Conservation (phyloP, 2,113 vertebrate genomes). For the Zootoca vivipara region DNA sequence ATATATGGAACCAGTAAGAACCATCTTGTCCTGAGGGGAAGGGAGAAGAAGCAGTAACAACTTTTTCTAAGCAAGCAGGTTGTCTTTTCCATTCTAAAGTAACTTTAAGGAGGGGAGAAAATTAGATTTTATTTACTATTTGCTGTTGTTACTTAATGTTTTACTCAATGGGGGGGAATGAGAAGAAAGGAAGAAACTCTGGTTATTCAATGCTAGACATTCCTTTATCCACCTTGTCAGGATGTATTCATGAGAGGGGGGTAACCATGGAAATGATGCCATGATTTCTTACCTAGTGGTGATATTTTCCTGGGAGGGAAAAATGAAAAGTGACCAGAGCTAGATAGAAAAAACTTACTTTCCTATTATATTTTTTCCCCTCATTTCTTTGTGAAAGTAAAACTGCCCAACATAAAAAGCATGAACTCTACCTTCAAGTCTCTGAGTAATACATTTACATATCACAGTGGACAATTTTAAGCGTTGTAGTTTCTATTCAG, state of each 20-base stretch:
- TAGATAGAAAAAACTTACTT: neutral
- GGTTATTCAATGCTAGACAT: neutral
- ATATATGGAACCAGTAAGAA: too few species aligned
- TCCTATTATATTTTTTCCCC: neutral
- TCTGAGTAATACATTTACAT: neutral
- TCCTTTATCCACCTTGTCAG: neutral
- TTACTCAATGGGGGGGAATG: too few species aligned
- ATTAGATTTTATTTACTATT: too few species aligned
- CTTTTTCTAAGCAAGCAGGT: too few species aligned
- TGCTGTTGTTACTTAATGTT: too few species aligned
- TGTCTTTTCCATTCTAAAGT: too few species aligned
- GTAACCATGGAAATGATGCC: neutral
- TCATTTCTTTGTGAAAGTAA: neutral
- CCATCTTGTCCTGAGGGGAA: too few species aligned
- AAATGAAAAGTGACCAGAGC: neutral
- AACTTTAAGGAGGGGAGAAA: too few species aligned
- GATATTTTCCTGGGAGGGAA: neutral
- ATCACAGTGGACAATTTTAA: neutral
- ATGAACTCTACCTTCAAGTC: neutral
- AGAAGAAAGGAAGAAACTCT: neutral
- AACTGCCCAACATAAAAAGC: neutral
- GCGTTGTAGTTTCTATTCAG: neutral
- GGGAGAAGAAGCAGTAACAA: too few species aligned
- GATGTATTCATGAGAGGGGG: neutral
- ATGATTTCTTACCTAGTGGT: neutral